Evolutionary conservation across 2,113 vertebrate genomes (phyloP).

Genomic region (Oncorhynchus tshawytscha): DNA sequence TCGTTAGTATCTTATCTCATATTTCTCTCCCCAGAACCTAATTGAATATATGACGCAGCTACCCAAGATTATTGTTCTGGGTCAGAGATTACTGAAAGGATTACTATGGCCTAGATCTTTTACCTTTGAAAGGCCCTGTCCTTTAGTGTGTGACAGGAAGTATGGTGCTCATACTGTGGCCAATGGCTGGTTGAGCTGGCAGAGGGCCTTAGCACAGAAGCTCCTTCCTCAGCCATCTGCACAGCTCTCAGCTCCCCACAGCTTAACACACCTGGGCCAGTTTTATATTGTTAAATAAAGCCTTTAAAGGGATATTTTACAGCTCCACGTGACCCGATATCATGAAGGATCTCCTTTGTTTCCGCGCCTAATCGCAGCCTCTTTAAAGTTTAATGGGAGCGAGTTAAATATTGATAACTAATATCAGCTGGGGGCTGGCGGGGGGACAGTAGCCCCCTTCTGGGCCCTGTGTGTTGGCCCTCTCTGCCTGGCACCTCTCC

Average conservation of each 20-base stretch:
- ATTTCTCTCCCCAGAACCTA: too few species aligned
- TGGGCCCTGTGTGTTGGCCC: constrained; percentile 31
- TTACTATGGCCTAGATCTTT: background rate
- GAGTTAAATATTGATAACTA: constrained; percentile 70
- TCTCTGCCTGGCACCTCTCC: constrained; percentile 43
- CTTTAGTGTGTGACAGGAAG: background rate
- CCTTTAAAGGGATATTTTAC: constrained; percentile 62
- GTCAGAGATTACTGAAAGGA: too few species aligned
- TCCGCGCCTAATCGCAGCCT: constrained; percentile 58
- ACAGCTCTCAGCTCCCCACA: constrained; percentile 17
- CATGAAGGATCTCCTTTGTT: constrained; percentile 65
- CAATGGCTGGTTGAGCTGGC: constrained; percentile 28
- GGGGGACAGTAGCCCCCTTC: constrained; percentile 42
- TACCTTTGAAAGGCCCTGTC: background rate
- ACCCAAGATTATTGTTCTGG: too few species aligned
- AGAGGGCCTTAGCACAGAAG: constrained; percentile 52
- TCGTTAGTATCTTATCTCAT: too few species aligned
- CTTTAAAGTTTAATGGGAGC: constrained; percentile 63
- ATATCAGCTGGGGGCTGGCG: constrained; percentile 62
- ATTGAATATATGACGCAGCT: too few species aligned
- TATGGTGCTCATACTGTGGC: constrained; percentile 11
- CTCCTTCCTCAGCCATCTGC: constrained; percentile 42
- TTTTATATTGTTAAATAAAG: constrained; percentile 60
- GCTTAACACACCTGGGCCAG: constrained; percentile 42
- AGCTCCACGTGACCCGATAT: constrained; percentile 45